Percentiles rank a stretch among this genome's conserved stretches.
These are phyloP conservation scores for Sitodiplosis mosellana DNA, from an alignment of 1,140 invertebrate species.

Conservation along the genomic window DNA sequence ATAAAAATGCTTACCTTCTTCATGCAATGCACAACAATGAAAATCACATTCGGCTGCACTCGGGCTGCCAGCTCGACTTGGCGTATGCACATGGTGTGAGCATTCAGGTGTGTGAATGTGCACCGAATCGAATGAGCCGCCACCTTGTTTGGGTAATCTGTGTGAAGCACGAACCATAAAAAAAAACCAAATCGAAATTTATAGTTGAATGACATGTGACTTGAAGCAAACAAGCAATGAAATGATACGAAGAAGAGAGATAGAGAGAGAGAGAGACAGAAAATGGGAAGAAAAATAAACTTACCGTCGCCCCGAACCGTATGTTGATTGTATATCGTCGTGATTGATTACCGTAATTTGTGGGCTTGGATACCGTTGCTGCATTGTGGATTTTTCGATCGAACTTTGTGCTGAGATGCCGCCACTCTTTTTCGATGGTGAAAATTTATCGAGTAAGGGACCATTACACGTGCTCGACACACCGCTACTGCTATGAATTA, in stretches of 20 bases:
- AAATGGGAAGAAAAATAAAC: no score
- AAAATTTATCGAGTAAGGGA: constrained; percentile 52
- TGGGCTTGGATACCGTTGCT: constrained; percentile 42
- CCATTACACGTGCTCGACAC: constrained; percentile 35
- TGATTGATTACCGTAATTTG: constrained; percentile 84
- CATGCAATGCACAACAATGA: constrained; percentile 83
- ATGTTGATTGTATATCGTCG: constrained; percentile 41
- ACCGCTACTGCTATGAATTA: constrained; percentile 42
- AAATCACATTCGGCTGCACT: constrained; percentile 69
- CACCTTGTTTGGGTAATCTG: constrained; percentile 37
- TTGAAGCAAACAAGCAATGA: no score
- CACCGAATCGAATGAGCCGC: constrained; percentile 40
- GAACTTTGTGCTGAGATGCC: constrained; percentile 21
- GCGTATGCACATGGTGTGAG: constrained; percentile 50
- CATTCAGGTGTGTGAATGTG: constrained; percentile 74
- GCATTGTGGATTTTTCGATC: constrained; percentile 23
- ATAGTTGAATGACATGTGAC: no score
- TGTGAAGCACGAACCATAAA: no score
- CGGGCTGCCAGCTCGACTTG: constrained; percentile 30
- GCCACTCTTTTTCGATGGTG: constrained; percentile 26
- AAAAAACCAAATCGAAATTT: no score
- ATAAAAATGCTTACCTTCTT: constrained; percentile 56
- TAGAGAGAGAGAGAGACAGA: no score
- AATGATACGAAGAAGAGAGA: no score
- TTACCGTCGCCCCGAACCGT: constrained; percentile 16